Percentiles rank a stretch among this genome's conserved stretches.
Evolutionary conservation across 2,113 vertebrate species (phyloP).

Genomic region (Equus quagga): DNA sequence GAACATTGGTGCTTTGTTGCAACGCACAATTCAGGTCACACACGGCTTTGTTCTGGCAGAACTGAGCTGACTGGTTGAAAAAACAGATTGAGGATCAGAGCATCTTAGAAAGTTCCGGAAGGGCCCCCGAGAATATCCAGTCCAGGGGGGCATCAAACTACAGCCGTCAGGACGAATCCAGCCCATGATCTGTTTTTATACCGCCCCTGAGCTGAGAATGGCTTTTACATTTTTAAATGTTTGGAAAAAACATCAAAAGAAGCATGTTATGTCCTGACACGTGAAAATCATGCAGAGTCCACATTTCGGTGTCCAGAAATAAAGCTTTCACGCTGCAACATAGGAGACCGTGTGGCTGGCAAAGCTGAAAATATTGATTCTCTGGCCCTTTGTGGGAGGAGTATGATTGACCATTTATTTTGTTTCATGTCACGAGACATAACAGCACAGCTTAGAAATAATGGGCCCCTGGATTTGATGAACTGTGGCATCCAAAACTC

Average conservation of each 20-base stretch:
- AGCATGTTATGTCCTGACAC: not conserved
- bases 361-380: not conserved
- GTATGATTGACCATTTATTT: not conserved
- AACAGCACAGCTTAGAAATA: not conserved
- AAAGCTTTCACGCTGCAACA: not conserved
- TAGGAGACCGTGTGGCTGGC: accelerated
- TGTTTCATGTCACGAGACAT: not conserved
- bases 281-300: not conserved
- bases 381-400: not conserved
- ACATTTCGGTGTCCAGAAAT: not conserved
- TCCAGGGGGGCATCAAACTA: not conserved
- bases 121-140: not conserved
- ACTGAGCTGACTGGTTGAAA: not conserved
- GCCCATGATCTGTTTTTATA: not conserved
- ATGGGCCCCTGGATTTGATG: not conserved
- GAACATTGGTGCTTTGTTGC: too few species aligned
- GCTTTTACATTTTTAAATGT: not conserved
- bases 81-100: not conserved
- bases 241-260: not conserved
- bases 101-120: not conserved
- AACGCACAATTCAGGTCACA: too few species aligned
- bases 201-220: not conserved
- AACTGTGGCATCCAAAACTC: not conserved
- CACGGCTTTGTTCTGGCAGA: too few species aligned
- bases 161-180: not conserved